Conservation (phyloP, 2,113 vertebrate genomes). For the Epinephelus moara region DNA sequence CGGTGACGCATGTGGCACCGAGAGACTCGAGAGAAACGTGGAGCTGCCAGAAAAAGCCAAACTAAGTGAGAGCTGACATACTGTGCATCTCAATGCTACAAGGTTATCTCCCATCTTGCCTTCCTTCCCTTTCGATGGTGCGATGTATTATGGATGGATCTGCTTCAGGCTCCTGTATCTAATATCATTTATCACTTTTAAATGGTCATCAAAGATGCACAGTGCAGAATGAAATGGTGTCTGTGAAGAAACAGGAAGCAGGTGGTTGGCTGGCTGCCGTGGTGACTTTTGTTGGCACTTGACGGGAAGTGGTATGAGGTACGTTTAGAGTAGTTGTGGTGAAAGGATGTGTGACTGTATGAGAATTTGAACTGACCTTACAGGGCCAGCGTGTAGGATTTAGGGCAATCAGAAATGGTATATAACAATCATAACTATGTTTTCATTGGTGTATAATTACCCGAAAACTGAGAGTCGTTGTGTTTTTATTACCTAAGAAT, state of each 20-base stretch:
- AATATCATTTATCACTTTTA: constrained; percentile 10
- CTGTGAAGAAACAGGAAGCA: constrained; percentile 17
- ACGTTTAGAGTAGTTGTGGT: background rate
- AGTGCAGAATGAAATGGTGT: background rate
- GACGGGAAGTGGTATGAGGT: background rate
- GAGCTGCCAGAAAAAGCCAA: constrained; percentile 26
- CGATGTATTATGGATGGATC: constrained; percentile 26
- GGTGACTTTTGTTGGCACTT: background rate
- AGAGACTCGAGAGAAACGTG: constrained; percentile 6
- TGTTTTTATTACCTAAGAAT: too few relatives aligned
- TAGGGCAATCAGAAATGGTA: too few relatives aligned
- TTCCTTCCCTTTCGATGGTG: background rate
- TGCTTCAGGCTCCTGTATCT: constrained; percentile 10
- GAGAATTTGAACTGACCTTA: background rate
- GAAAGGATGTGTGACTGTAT: background rate
- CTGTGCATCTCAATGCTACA: background rate
- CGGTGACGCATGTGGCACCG: background rate
- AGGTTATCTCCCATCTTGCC: constrained; percentile 20
- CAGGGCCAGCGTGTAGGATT: too few relatives aligned
- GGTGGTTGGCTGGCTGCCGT: background rate
- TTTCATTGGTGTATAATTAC: too few relatives aligned
- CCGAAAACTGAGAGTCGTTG: too few relatives aligned
- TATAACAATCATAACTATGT: too few relatives aligned
- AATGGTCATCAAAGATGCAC: constrained; percentile 3
- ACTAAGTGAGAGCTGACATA: constrained; percentile 18